Evolutionary conservation across 2,797 vertebrate genomes (phyloP).

Genomic region (Carcharodon carcharias): DNA sequence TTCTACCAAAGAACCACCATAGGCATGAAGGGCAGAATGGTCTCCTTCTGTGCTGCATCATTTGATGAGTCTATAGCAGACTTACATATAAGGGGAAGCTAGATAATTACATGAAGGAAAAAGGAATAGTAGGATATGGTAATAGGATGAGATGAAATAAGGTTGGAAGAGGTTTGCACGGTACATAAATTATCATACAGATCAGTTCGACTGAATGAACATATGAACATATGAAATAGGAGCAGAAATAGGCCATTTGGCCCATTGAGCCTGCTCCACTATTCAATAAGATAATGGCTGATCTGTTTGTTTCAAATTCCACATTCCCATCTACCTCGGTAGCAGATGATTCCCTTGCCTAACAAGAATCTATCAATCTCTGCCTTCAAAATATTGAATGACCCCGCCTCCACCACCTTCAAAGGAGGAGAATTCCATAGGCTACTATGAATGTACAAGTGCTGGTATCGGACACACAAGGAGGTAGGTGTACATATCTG

Average conservation of each 20-base stretch:
- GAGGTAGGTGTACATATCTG: background rate
- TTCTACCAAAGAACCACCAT: background rate
- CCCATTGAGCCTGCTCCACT: too few species aligned
- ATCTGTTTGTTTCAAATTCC: too few species aligned
- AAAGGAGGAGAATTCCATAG: too few species aligned
- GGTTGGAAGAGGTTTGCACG: background rate
- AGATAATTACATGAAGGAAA: background rate
- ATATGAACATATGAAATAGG: too few species aligned
- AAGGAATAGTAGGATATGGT: background rate
- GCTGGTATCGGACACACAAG: background rate
- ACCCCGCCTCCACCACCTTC: too few species aligned
- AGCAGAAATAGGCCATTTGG: too few species aligned
- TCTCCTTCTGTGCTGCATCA: background rate
- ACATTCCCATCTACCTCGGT: too few species aligned
- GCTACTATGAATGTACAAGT: background rate
- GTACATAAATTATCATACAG: background rate
- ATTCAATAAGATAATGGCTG: too few species aligned
- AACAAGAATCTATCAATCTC: too few species aligned
- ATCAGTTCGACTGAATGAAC: background rate
- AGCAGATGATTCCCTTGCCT: too few species aligned
- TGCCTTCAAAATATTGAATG: too few species aligned
- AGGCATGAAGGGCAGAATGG: background rate
- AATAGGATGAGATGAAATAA: background rate
- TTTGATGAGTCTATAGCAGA: background rate
- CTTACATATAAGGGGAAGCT: background rate